These are phyloP conservation scores for Platycnemis pennipes DNA, from an alignment of 2,888 invertebrate genomes.

Conservation along the genomic window DNA sequence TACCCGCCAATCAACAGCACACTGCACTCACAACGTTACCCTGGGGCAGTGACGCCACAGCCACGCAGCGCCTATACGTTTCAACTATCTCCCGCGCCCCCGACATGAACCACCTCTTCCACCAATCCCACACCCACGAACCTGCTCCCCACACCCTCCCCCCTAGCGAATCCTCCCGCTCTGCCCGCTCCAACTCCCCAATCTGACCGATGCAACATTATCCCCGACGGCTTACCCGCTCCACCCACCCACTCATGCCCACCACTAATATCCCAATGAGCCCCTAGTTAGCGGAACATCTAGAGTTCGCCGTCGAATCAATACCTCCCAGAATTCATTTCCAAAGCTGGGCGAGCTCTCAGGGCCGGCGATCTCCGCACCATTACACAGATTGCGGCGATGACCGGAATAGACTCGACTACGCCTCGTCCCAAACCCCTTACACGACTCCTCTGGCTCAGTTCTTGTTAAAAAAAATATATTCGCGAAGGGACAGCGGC, in stretches of 20 bases:
- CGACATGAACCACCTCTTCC: not conserved
- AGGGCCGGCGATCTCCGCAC: not conserved
- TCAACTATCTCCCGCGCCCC: not conserved
- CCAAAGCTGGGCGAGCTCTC: not conserved
- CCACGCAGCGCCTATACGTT: not conserved
- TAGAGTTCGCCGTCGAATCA: constrained; percentile 10
- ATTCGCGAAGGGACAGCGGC: not conserved
- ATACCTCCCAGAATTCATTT: constrained; percentile 58
- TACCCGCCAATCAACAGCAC: not conserved
- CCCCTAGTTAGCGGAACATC: not conserved
- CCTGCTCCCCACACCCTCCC: too few species aligned
- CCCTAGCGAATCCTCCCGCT: not conserved
- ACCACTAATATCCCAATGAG: constrained; percentile 37
- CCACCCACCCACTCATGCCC: not conserved
- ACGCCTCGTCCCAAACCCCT: not conserved
- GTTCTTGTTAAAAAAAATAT: constrained; percentile 51
- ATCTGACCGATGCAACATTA: constrained; percentile 25
- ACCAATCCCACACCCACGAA: not conserved
- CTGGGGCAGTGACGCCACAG: not conserved
- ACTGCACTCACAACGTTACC: not conserved
- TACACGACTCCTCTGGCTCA: not conserved
- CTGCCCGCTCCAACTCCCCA: not conserved
- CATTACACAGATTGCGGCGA: constrained; percentile 63
- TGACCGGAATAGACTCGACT: constrained; percentile 40
- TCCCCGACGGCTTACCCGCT: not conserved